Conservation (phyloP, 1,140 invertebrate genomes). For the Hetaerina americana region DNA sequence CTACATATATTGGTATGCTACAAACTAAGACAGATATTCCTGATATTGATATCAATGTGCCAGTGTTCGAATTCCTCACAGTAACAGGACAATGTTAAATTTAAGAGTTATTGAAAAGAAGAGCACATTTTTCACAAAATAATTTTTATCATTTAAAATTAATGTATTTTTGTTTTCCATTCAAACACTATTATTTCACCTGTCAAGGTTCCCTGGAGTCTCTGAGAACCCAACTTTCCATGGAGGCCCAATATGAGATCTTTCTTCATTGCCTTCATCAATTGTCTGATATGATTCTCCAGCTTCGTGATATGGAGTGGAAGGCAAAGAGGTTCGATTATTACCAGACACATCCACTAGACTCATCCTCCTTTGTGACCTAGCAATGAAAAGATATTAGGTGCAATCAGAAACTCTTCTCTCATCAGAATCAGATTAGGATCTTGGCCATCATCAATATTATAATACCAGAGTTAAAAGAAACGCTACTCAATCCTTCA, state of each 20-base stretch:
- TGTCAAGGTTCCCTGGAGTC: conserved; percentile 57
- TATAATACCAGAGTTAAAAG: background rate
- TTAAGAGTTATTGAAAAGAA: too few species aligned
- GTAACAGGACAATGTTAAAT: too few species aligned
- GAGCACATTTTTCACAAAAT: too few species aligned
- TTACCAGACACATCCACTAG: conserved; percentile 69
- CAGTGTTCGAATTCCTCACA: too few species aligned
- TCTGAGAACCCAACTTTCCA: conserved; percentile 75
- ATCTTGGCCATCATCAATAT: too few species aligned
- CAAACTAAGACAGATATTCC: too few species aligned
- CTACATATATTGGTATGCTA: too few species aligned
- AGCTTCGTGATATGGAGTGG: conserved; percentile 44
- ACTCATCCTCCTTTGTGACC: conserved; percentile 59
- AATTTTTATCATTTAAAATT: too few species aligned
- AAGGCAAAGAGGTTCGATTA: conserved; percentile 48
- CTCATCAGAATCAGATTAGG: too few species aligned
- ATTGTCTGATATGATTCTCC: conserved; percentile 19
- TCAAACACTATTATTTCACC: conserved; percentile 26
- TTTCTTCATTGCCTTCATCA: background rate
- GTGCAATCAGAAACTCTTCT: conserved; percentile 4
- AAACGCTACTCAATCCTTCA: conserved; percentile 1
- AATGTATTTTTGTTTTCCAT: too few species aligned
- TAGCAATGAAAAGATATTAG: conserved; percentile 15
- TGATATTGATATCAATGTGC: too few species aligned
- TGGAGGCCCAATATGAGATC: conserved; percentile 34